These are phyloP conservation scores for Glossophaga mutica DNA, from an alignment of 2,797 vertebrate species.

Conservation along the genomic window DNA sequence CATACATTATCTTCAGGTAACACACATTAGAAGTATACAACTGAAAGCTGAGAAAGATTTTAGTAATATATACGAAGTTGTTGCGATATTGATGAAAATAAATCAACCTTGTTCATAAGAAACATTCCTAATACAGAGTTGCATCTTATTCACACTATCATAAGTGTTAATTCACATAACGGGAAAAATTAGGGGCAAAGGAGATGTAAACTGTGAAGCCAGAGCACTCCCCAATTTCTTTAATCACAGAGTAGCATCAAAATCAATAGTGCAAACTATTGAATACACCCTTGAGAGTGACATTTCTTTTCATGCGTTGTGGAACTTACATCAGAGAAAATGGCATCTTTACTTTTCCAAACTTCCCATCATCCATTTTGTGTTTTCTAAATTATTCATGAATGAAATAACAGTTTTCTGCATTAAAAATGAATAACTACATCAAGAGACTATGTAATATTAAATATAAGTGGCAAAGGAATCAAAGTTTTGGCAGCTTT, in stretches of 20 bases:
- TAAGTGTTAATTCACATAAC: background rate
- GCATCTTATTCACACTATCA: background rate
- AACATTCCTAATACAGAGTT: background rate
- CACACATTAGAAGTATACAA: background rate
- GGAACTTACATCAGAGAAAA: slow-evolving; percentile 18
- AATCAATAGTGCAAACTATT: background rate
- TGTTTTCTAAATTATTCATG: slow-evolving; percentile 88
- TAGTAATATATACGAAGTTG: background rate
- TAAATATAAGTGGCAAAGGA: slow-evolving; percentile 84
- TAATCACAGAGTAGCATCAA: background rate
- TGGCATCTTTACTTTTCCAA: slow-evolving; percentile 11
- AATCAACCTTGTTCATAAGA: background rate
- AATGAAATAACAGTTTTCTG: slow-evolving; percentile 87
- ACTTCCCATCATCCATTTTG: slow-evolving; percentile 65
- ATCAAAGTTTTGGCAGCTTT: slow-evolving; percentile 80
- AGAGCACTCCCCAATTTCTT: background rate
- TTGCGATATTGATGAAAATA: background rate
- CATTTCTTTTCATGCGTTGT: background rate
- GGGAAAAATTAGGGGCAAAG: background rate
- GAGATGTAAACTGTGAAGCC: background rate
- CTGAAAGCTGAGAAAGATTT: background rate
- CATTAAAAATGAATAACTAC: slow-evolving; percentile 89
- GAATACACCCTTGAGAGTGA: background rate
- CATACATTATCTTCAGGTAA: background rate
- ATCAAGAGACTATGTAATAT: slow-evolving; percentile 80